These are phyloP conservation scores for Hippocampus kuda DNA, from an alignment of 2,797 vertebrate genomes.

Conservation along the genomic window DNA sequence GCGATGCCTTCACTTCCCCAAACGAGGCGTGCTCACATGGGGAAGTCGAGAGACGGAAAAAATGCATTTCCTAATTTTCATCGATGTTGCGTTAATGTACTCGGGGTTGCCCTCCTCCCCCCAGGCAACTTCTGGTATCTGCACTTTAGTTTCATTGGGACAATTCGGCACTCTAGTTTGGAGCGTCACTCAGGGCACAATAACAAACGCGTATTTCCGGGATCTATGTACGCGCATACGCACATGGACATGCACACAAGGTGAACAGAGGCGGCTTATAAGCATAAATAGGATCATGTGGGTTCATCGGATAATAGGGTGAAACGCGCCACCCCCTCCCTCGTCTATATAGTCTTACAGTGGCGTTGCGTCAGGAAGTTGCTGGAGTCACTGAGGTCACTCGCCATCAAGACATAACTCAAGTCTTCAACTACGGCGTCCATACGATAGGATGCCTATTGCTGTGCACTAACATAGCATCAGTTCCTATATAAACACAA, in stretches of 20 bases:
- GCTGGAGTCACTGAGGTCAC: conserved; percentile 47
- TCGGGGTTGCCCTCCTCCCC: background rate
- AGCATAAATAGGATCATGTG: conserved; percentile 58
- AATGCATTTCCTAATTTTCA: background rate
- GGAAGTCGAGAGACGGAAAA: background rate
- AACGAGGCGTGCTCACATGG: background rate
- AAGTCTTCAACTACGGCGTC: conserved; percentile 9
- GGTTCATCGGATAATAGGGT: conserved; percentile 62
- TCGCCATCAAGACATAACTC: conserved; percentile 40
- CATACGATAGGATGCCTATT: background rate
- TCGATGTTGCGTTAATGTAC: background rate
- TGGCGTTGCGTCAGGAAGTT: conserved; percentile 66
- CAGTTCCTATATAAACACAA: background rate
- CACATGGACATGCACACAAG: conserved; percentile 6
- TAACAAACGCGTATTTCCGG: background rate
- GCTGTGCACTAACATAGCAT: background rate
- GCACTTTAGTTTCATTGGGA: background rate
- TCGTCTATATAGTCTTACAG: conserved; percentile 55
- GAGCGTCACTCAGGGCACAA: background rate
- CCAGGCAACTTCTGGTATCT: background rate
- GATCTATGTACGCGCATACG: background rate
- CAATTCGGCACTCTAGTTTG: background rate
- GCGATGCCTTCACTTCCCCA: background rate
- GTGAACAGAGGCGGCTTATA: conserved; percentile 49
- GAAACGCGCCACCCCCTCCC: conserved; percentile 39